Percentiles rank a stretch among this genome's conserved stretches.
Evolutionary conservation across 2,888 invertebrate genomes (phyloP).

Genomic region (Meiosimyza platycephala): DNA sequence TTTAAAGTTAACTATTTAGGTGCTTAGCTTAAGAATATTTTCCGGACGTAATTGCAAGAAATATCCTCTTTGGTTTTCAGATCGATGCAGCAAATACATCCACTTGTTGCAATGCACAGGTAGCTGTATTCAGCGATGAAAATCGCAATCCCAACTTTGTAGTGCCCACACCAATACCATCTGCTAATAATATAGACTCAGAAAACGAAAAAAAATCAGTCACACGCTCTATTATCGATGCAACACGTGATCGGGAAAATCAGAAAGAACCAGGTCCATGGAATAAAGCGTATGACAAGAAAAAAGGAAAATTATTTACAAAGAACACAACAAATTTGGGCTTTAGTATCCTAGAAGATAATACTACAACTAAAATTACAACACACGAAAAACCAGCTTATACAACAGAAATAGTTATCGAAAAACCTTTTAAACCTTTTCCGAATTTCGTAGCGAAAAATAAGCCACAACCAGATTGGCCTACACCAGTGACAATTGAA

Average conservation of each 20-base stretch:
- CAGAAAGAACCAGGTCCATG: constrained; percentile 77
- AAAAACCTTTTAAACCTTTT: constrained; percentile 53
- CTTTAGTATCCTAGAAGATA: constrained; percentile 63
- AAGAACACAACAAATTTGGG: constrained; percentile 49
- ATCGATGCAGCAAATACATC: constrained; percentile 40
- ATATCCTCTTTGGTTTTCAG: constrained; percentile 38
- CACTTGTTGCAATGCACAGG: constrained; percentile 44
- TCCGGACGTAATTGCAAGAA: not conserved
- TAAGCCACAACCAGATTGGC: constrained; percentile 55
- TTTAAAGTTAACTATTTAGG: not conserved
- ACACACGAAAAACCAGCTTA: constrained; percentile 46
- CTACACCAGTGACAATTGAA: constrained; percentile 59
- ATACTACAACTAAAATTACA: constrained; percentile 46
- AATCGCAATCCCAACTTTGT: constrained; percentile 52
- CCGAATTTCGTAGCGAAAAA: constrained; percentile 56
- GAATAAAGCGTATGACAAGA: constrained; percentile 68
- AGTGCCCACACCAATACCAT: constrained; percentile 41
- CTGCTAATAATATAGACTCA: not conserved
- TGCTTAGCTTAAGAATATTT: not conserved
- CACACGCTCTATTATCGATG: constrained; percentile 70
- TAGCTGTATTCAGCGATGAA: constrained; percentile 59
- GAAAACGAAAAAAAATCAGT: constrained; percentile 48
- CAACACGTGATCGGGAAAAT: constrained; percentile 76
- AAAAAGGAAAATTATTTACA: constrained; percentile 56
- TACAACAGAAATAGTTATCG: not conserved